Conservation (phyloP, 2,113 vertebrate species). For the Glareola pratincola region DNA sequence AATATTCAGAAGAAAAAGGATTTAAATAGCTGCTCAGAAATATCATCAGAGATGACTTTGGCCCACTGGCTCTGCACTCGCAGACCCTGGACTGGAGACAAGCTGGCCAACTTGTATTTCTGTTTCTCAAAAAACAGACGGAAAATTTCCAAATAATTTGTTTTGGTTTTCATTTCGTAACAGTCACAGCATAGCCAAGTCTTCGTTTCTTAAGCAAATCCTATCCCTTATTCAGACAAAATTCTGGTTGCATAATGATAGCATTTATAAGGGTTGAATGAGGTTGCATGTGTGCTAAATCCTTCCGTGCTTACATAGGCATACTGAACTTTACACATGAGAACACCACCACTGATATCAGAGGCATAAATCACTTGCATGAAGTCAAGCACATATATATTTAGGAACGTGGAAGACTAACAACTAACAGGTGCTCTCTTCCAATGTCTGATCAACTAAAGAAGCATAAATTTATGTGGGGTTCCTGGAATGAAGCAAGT, state of each 20-base stretch:
- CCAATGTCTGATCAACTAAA: neutral
- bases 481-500: neutral
- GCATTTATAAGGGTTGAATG: neutral
- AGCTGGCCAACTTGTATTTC: neutral
- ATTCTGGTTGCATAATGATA: neutral
- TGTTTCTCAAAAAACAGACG: neutral
- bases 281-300: neutral
- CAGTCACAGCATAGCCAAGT: neutral
- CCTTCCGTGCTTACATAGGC: neutral
- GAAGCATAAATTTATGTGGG: neutral
- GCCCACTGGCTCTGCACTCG: neutral
- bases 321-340: neutral
- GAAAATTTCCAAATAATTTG: neutral
- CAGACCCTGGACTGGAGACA: neutral
- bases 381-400: neutral
- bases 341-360: neutral
- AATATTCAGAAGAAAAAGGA: neutral
- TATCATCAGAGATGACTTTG: neutral
- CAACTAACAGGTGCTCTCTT: neutral
- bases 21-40: neutral
- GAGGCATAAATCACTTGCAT: neutral
- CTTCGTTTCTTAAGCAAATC: neutral
- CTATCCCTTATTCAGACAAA: neutral
- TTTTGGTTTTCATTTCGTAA: neutral
- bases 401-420: neutral